Base-by-base conservation (phyloP, 2,797 vertebrate species). In the Ctenochaetus hawaiiensis region DNA sequence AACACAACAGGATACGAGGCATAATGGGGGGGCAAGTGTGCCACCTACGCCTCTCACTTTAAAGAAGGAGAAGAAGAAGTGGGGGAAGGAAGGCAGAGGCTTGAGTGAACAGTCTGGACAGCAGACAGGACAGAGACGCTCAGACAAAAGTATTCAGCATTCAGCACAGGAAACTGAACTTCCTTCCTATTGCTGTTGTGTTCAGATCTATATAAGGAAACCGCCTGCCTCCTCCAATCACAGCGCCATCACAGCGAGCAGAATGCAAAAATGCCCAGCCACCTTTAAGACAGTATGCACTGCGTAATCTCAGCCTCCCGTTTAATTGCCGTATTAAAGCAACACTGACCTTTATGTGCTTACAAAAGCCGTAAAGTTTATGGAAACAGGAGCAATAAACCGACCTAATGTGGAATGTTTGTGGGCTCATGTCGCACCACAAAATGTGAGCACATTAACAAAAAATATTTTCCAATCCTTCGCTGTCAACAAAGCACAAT, bases 1-100 rank as follows among this genome's bases (percentile, higher is more conserved):
- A 72, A 43, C 84, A 90, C 75, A 92, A 93, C 95, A 94, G 94
- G 93, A 93, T 89, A 82, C 43, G 30, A 54, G 41, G 62, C 49
- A 58, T 85, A 89, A 93, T 83, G 66, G 61, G 66, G 61, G 58
- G 75, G 72, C 49, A 69, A 64, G 60, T 34, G 64, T 80, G 76
- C 65, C 67, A 85, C 75, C 80, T 66, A 53, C 30, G 11, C 66
- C 76, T 71, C 44, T 58, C 20, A 43, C 51, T 80, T 84, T 45
- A 82, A 68, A 39, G 39, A 4, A 37, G 37, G 8, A 8, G n/a
- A 49, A 77, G 51, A 18, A 5, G 63, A 43, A 56, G 45, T 59
- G 41, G 22, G 67, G 91, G 91, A 86, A 93, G 89, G 90, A 90
- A 91, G 86, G 84, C 67, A 57, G 72, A 81, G 67, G 67, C 53